These are phyloP conservation scores for Gymnodraco acuticeps DNA, from an alignment of 2,797 vertebrate genomes.

Conservation along the genomic window DNA sequence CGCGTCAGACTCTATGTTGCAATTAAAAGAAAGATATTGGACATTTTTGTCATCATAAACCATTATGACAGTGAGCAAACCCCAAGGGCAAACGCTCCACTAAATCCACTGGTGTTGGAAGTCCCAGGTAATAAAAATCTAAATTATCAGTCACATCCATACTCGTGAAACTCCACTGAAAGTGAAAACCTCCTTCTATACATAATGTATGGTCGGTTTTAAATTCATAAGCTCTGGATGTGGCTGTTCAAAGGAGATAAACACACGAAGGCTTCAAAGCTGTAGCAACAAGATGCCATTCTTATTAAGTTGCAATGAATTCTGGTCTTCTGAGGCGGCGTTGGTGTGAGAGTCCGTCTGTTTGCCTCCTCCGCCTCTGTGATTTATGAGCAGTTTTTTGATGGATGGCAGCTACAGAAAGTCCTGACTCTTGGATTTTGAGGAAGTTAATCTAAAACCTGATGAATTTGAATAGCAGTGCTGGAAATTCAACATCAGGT, in stretches of 20 bases:
- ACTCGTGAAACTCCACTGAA: constrained; percentile 8
- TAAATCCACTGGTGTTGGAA: constrained; percentile 23
- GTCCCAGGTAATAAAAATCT: constrained; percentile 31
- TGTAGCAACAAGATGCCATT: constrained; percentile 28
- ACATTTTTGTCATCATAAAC: constrained; percentile 32
- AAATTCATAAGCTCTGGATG: constrained; percentile 54
- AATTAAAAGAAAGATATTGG: constrained; percentile 32
- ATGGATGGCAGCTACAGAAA: not conserved
- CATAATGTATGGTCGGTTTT: constrained; percentile 42
- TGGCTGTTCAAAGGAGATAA: constrained; percentile 45
- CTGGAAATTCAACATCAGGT: not conserved
- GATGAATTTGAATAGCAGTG: not conserved
- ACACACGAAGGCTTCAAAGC: constrained; percentile 38
- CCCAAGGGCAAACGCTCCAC: constrained; percentile 21
- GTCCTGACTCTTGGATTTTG: not conserved
- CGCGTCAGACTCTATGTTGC: not conserved
- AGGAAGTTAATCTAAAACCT: not conserved
- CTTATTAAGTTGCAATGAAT: constrained; percentile 16
- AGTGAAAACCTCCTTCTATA: constrained; percentile 32
- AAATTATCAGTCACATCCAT: constrained; percentile 20
- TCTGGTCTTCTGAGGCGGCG: constrained; percentile 1
- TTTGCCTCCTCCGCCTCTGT: not conserved
- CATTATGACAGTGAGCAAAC: constrained; percentile 15
- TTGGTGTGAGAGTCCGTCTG: not conserved
- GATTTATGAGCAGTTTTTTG: constrained; percentile 7